Evolutionary conservation across 2,113 vertebrate genomes (phyloP).

Genomic region (Steatornis caripensis): DNA sequence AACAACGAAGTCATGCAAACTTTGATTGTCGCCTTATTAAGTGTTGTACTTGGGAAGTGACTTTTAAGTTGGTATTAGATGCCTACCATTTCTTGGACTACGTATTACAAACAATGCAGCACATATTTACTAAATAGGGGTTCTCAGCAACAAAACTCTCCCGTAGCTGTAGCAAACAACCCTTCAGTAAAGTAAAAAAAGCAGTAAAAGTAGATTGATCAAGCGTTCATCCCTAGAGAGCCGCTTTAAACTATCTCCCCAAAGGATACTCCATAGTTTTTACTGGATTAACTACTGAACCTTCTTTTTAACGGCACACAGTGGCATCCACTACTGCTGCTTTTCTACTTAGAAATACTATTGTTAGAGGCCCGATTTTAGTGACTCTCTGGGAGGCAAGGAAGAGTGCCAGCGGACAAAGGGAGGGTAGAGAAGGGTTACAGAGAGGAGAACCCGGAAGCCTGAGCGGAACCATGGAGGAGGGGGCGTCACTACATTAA

Average conservation of each 20-base stretch:
- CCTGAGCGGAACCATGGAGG: not conserved
- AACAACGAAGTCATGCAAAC: not conserved
- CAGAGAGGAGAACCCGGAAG: not conserved
- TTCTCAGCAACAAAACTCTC: not conserved
- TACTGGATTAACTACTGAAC: not conserved
- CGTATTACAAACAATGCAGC: not conserved
- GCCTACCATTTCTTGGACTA: not conserved
- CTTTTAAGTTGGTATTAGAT: not conserved
- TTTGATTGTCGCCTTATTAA: not conserved
- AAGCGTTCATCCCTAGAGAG: not conserved
- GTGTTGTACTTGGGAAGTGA: not conserved
- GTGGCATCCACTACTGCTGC: not conserved
- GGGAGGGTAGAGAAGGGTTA: not conserved
- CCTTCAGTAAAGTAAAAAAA: not conserved
- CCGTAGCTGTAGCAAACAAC: not conserved
- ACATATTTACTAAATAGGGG: not conserved
- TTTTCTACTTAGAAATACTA: fast-evolving
- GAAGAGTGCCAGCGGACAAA: not conserved
- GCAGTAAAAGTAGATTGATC: not conserved
- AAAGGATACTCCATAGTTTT: not conserved
- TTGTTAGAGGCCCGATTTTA: fast-evolving
- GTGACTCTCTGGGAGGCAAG: no score
- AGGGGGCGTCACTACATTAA: not conserved
- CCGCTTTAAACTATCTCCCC: not conserved
- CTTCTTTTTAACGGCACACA: fast-evolving